Percentiles rank a stretch among this genome's conserved stretches.
These are phyloP conservation scores for Odocoileus hemionus DNA, from an alignment of 2,113 vertebrate species.

Conservation along the genomic window DNA sequence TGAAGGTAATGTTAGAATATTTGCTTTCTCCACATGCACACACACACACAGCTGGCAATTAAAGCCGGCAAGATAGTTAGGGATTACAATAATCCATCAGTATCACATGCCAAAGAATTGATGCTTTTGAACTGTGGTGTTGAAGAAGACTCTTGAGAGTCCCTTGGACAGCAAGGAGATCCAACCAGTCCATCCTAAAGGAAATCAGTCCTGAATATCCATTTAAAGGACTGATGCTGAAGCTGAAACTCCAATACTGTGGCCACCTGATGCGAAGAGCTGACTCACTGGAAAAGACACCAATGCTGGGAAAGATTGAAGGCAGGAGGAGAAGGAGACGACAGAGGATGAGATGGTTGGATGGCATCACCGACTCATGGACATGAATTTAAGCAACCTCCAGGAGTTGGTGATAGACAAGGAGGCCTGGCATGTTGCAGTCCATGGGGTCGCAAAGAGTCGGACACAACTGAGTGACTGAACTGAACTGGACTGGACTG, in stretches of 20 bases:
- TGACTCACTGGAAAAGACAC: neutral
- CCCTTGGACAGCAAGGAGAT: neutral
- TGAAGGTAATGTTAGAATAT: slow-evolving; percentile 28
- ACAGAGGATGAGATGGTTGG: neutral
- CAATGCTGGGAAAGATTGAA: neutral
- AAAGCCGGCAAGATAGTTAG: slow-evolving; percentile 8
- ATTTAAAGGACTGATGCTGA: neutral
- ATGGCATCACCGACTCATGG: neutral
- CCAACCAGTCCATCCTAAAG: neutral
- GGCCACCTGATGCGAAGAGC: neutral
- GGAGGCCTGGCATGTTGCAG: neutral
- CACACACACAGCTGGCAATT: slow-evolving; percentile 31
- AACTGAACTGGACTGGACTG: neutral
- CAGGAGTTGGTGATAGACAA: neutral
- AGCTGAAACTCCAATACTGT: neutral
- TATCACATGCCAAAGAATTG: neutral
- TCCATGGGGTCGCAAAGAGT: neutral
- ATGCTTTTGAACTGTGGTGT: neutral
- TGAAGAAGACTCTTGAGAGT: neutral
- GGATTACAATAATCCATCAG: slow-evolving; percentile 24
- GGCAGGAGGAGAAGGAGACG: neutral
- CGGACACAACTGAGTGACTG: neutral
- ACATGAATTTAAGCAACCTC: neutral
- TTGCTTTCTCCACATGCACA: slow-evolving; percentile 4
- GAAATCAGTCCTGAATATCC: neutral